phyloP scores from a whole-genome alignment of 2,797 vertebrate species.

The Catharus ustulatus region DNA sequence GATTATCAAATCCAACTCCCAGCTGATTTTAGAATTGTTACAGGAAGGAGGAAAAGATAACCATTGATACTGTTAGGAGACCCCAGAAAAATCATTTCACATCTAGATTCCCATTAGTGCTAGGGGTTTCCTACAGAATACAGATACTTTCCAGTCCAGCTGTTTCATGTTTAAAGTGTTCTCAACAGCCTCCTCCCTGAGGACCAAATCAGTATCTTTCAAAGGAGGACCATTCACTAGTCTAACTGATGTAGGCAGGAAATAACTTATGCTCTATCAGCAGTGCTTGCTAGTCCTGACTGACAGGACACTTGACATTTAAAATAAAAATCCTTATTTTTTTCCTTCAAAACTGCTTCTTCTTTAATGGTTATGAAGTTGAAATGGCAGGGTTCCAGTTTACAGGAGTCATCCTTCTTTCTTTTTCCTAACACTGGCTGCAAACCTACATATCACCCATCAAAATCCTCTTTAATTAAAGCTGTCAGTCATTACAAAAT shows the following conservation, averaged over 20 bases:
- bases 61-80: not conserved
- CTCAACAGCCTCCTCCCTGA: not conserved
- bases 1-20: not conserved
- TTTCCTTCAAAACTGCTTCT: not conserved
- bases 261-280: not conserved
- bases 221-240: slow-evolving; percentile 17
- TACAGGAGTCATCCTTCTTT: not conserved
- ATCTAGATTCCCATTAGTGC: not conserved
- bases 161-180: not conserved
- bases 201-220: not conserved
- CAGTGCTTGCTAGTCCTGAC: not conserved
- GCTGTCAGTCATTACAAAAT: not conserved
- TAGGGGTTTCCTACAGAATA: not conserved
- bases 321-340: not conserved
- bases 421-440: not conserved
- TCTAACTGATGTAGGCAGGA: not conserved
- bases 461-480: slow-evolving; percentile 13
- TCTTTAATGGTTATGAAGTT: not conserved
- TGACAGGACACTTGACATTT: slow-evolving; percentile 7
- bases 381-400: not conserved
- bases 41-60: not conserved
- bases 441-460: not conserved
- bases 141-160: not conserved
- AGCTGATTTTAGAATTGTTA: not conserved
- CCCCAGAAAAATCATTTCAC: not conserved